These are phyloP conservation scores for Crenuchus spilurus DNA, from an alignment of 2,797 vertebrate genomes.

Conservation along the genomic window DNA sequence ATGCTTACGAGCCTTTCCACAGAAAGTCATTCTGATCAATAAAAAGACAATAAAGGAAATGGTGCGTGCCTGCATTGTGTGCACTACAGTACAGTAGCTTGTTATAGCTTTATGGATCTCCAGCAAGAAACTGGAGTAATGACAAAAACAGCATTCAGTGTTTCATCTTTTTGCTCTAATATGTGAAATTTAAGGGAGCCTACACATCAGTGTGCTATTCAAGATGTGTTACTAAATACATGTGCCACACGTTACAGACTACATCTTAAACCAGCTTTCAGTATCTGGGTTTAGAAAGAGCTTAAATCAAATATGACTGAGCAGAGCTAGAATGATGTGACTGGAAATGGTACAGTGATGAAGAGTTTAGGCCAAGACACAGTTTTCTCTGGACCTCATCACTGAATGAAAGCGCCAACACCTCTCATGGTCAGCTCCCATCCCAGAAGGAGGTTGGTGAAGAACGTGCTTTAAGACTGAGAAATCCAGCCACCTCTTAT, in stretches of 20 bases:
- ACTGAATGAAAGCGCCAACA: too few species aligned
- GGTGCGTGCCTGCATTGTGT: neutral
- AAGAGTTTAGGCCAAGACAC: neutral
- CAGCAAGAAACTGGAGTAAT: neutral
- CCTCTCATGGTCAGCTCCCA: slow-evolving; percentile 3
- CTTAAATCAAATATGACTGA: neutral
- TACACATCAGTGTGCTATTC: neutral
- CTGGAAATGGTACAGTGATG: neutral
- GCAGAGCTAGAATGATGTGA: neutral
- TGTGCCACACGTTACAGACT: neutral
- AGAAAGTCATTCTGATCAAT: slow-evolving; percentile 22
- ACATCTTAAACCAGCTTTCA: neutral
- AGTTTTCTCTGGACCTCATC: neutral
- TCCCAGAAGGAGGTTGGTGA: neutral
- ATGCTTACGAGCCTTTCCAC: neutral
- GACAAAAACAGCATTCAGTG: neutral
- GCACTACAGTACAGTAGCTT: neutral
- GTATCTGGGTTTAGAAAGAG: slow-evolving; percentile 7
- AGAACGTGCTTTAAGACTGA: neutral
- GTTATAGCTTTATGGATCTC: slow-evolving; percentile 7
- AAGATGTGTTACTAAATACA: neutral
- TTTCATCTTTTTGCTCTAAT: too few species aligned
- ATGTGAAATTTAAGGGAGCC: neutral
- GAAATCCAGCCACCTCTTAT: neutral
- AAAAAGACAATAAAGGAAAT: slow-evolving; percentile 24